phyloP scores from a whole-genome alignment of 2,113 vertebrate species.

The Scortum barcoo region DNA sequence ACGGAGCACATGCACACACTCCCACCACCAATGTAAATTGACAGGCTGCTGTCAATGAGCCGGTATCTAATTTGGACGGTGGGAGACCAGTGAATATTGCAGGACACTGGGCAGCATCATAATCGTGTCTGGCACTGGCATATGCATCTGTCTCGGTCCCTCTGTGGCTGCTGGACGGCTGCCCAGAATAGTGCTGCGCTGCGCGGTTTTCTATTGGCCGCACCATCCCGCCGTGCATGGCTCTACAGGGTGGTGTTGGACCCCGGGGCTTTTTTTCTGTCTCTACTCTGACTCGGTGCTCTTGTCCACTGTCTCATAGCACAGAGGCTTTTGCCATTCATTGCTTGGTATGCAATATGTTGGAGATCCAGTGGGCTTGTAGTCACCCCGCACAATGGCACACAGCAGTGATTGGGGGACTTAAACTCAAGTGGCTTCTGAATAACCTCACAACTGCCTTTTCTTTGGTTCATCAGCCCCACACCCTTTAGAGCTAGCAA shows the following conservation, averaged over 20 bases:
- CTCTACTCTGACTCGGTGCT: slow-evolving; percentile 56
- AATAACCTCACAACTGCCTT: slow-evolving; percentile 77
- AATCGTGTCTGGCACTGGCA: slow-evolving; percentile 86
- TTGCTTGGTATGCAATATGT: slow-evolving; percentile 55
- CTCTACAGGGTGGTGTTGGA: slow-evolving; percentile 60
- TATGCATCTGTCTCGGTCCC: slow-evolving; percentile 87
- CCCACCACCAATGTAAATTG: slow-evolving; percentile 42
- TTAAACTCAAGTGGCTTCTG: slow-evolving; percentile 55
- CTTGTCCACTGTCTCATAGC: slow-evolving; percentile 69
- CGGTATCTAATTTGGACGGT: slow-evolving; percentile 77
- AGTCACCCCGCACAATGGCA: slow-evolving; percentile 31
- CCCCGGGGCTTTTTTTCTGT: slow-evolving; percentile 60
- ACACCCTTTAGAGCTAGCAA: slow-evolving; percentile 56
- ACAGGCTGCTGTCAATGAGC: slow-evolving; percentile 57
- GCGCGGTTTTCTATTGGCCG: slow-evolving; percentile 80
- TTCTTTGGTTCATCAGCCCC: slow-evolving; percentile 60
- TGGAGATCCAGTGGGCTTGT: slow-evolving; percentile 51
- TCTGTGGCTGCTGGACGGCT: slow-evolving; percentile 86
- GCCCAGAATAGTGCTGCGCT: slow-evolving; percentile 87
- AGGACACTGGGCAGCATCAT: slow-evolving; percentile 83
- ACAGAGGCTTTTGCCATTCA: slow-evolving; percentile 46
- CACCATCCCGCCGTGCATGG: slow-evolving; percentile 65
- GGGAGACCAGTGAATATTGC: slow-evolving; percentile 48
- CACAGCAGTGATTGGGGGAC: slow-evolving; percentile 41
- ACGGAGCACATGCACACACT: slow-evolving; percentile 2